Base-by-base conservation (phyloP, 2,113 vertebrate species). In the Hassar affinis region DNA sequence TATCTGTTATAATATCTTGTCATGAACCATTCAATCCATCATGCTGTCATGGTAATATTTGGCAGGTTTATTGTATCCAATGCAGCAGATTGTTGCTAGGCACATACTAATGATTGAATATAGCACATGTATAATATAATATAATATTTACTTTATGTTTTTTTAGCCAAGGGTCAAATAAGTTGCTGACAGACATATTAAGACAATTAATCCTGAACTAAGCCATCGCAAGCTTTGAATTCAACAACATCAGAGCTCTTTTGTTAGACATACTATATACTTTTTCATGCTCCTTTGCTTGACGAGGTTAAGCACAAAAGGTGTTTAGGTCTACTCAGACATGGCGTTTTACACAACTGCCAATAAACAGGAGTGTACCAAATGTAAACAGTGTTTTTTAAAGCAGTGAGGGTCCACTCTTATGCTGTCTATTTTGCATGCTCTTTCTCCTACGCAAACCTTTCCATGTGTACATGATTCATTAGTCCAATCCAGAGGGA, bases 381-480 rank as follows among this genome's bases (percentile, higher is more conserved):
- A 85, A 78, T 78, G 81, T 84, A 87, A 85, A 78, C 84, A 85
- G 74, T 62, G 72, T 38, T 75, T 33, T 66, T 59, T 51, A 22
- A 69, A 76, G 69, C n/a, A 52, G 25, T 14, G 69, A 35, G 42
- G 27, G 42, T 83, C 47, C 80, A 69, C 47, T 82, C 76, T 33
- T 57, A 30, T 47, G 22, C 68, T 56, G 74, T 66, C 80, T 85
- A 22, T 85, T 85, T 83, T 77, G 75, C 71, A 87, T 85, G 86
- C 78, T 61, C 78, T 83, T 79, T 81, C 85, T 88, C 83, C 85
- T 75, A 86, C 83, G 80, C 71, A 88, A 85, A 86, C 69, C 78
- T 71, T 68, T 84, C 75, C 69, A 84, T 82, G 68, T 79, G 87
- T 79, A 69, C 81, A 84, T 88, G 87, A 88, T 81, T 88, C 85